Evolutionary conservation across 37 sponge, comb jelly and placozoan genomes (phyloP), one percentile per base, ranked within the genome.

Genomic region (Ianthella basta): DNA sequence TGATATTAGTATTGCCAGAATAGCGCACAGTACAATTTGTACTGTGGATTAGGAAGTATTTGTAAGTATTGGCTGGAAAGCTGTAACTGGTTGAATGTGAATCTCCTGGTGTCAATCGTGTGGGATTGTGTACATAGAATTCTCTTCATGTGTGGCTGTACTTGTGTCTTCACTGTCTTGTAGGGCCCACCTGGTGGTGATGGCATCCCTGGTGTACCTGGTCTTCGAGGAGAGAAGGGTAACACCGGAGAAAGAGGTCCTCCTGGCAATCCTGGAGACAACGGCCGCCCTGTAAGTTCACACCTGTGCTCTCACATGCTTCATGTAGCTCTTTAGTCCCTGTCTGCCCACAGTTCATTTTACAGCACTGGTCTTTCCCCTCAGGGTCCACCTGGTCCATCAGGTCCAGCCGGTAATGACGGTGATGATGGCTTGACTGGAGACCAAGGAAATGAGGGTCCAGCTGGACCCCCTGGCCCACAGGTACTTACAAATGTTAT

Each of bases 161-260:
- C 50, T 44, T 44, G 50, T 44, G 3, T 8, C 50, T 8, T 44
- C 8, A 44, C 50, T 13, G 4, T 61, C 24, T 27, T 29, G n/a
- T 75, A 75, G 78, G 78, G 78, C 39, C 54, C 78, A 53, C 78
- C 78, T 15, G 78, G 78, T 75, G 25, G 25, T 25, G 78, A 75
- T 75, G 78, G 78, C 25, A 12, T 24, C 20, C 78, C 87, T 74
- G 93, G 93, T 23, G 32, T 87, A 36, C 81, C 82, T 77, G 92
- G 92, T n/a, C 83, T 79, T 24, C 75, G 88, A 79, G 93, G 93
- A 65, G 89, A 86, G 44, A 93, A 87, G 78, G 92, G 92, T 44
- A 85, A 88, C 55, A 56, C 78, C 19, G 92, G 92, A 80, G 89
- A 85, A 21, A 55, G 79, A 25, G 92, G 92, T 18, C 70, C 82